Evolutionary conservation across 2,113 vertebrate genomes (phyloP).

Genomic region (Malurus cyaneus): DNA sequence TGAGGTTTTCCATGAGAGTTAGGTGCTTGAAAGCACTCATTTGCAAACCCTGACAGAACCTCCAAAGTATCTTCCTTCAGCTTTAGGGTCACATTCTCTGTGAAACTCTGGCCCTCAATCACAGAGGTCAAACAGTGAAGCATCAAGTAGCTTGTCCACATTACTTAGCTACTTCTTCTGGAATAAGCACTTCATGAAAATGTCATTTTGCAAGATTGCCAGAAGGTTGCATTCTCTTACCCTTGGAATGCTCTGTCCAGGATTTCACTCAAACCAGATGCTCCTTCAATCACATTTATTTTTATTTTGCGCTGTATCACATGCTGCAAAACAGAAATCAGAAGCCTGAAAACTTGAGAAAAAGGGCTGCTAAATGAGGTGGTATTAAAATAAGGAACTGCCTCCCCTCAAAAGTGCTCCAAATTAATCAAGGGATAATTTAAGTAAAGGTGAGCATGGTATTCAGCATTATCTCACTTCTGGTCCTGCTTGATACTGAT

Average conservation of each 20-base stretch:
- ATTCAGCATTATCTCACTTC: background rate
- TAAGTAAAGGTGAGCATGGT: background rate
- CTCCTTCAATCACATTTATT: background rate
- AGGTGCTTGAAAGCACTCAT: background rate
- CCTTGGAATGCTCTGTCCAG: background rate
- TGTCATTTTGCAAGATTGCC: background rate
- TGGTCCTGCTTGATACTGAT: background rate
- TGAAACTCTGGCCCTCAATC: background rate
- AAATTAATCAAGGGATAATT: background rate
- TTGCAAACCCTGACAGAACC: background rate
- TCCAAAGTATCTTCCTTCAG: background rate
- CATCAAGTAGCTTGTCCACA: background rate
- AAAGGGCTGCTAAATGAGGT: background rate
- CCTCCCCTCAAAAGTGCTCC: background rate
- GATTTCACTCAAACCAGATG: constrained; percentile 11
- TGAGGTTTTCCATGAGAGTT: background rate
- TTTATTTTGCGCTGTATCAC: background rate
- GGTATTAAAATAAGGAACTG: background rate
- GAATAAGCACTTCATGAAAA: background rate
- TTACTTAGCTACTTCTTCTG: constrained; percentile 3
- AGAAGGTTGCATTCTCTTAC: background rate
- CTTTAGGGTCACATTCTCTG: background rate
- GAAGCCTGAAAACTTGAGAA: background rate
- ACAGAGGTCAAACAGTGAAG: background rate
- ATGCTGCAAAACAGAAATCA: background rate